A percentile compares a stretch with the other conserved stretches of the same genome.
phyloP scores from a whole-genome alignment of 2,797 vertebrate species.

The Betta splendens region DNA sequence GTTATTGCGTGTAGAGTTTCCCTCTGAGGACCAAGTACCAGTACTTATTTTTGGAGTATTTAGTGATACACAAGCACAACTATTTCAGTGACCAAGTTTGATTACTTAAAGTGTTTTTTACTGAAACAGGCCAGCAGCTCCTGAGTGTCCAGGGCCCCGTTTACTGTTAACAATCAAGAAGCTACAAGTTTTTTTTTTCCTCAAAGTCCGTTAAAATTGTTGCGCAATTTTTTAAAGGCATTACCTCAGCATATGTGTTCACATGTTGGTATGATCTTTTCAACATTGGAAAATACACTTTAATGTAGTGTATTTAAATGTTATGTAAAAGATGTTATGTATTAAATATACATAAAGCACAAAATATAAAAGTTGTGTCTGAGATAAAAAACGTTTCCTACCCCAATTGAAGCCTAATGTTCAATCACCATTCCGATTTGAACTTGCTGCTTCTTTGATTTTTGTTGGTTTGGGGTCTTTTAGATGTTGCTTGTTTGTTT shows the following conservation, averaged over 20 bases:
- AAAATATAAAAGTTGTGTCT: not conserved
- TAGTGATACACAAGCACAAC: constrained; percentile 59
- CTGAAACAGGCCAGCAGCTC: constrained; percentile 42
- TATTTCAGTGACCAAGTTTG: constrained; percentile 31
- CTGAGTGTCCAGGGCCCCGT: constrained; percentile 1
- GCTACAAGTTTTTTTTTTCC: not conserved
- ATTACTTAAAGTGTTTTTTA: constrained; percentile 39
- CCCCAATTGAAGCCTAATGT: not conserved
- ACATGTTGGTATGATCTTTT: not conserved
- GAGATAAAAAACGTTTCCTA: not conserved
- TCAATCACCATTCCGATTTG: not conserved
- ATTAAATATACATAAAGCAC: not conserved
- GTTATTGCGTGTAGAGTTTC: constrained; percentile 17
- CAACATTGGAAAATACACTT: not conserved
- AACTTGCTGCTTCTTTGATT: not conserved
- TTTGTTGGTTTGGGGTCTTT: too few species aligned
- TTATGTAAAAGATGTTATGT: not conserved
- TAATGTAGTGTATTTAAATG: constrained; percentile 1
- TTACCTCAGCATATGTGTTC: not conserved
- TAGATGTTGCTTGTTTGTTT: too few species aligned
- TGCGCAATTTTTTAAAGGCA: not conserved
- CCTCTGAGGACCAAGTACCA: constrained; percentile 10
- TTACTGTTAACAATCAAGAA: not conserved
- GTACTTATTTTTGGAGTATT: constrained; percentile 37
- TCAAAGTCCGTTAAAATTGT: not conserved